Conservation (phyloP, 2,113 vertebrate genomes). For the Odobenus rosmarus region DNA sequence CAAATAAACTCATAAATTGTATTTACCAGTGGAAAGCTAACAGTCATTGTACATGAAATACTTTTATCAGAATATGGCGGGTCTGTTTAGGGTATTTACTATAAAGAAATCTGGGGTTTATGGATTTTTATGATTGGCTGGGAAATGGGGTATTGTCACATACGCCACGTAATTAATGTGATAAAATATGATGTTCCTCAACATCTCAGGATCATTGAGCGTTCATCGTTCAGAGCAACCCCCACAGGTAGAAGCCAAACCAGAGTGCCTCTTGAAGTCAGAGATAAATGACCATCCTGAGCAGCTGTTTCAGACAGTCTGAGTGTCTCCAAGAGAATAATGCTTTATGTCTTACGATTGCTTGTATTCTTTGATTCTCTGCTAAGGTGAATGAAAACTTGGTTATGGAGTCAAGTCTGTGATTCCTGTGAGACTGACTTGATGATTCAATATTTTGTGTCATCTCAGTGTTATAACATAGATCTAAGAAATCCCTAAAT, state of each 20-base stretch:
- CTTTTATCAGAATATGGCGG: background rate
- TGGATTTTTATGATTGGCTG: background rate
- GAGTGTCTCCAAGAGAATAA: background rate
- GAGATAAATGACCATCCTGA: rapidly evolving
- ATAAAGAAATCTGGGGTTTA: background rate
- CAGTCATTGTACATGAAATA: background rate
- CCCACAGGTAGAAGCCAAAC: background rate
- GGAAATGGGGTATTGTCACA: background rate
- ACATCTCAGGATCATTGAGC: background rate
- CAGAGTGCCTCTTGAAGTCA: background rate
- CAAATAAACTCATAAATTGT: background rate
- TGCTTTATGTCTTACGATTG: background rate
- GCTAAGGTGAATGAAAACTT: background rate
- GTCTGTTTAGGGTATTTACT: background rate
- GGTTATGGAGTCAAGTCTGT: background rate
- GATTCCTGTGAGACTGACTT: background rate
- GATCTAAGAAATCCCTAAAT: background rate
- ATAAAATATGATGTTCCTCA: background rate
- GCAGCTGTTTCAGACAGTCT: background rate
- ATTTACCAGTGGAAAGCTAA: background rate
- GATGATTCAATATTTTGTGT: background rate
- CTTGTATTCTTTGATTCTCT: background rate
- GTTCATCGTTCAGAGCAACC: background rate
- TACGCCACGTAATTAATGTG: background rate
- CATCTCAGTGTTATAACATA: background rate